Evolutionary conservation across 92 coral and sea anemone species (phyloP), one percentile per base, ranked within the genome.

Genomic region (Desmophyllum pertusum): DNA sequence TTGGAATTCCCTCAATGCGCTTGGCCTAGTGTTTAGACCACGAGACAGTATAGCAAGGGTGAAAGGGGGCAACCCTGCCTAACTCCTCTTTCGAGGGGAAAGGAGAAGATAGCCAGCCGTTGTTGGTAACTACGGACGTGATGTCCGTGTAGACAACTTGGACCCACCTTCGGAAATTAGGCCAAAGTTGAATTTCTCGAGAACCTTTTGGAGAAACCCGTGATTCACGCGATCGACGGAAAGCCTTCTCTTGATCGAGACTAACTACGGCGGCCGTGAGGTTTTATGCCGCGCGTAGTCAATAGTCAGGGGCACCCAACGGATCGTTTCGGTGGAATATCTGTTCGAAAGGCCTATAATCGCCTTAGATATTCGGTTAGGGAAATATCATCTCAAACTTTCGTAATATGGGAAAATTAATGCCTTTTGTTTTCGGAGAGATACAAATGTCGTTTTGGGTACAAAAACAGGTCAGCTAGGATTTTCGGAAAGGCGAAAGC

Each of bases 191-290:
- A 86, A 33, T 17, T 1, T 52, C 10, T 18, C 9, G 7, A 86
- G 45, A 23, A 63, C 73, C 0, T 38, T 40, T 8, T 55, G 65
- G 0, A 79, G 66, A 73, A 79, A 86, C 2, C 6, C 5, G 19
- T 77, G 77, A 30, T 86, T 70, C 14, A 86, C 89, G 2, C 75
- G 29, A 25, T 86, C 81, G 31, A 86, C n/a, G n/a, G n/a, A n/a
- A 86, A 19, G 89, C 85, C 68, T 86, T 86, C 29, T 86, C 89
- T 15, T 85, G 81, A 43, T 86, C 85, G 0, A 86, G 30, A 11
- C 41, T 79, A 1, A 86, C 29, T 1, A 86, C 41, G 0, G 63
- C 73, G 2, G 46, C 46, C 0, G 81, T 21, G 3, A 35, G 37
- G 2, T 57, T 9, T 57, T 57, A 8, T 25, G 53, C 0, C 21